Evolutionary conservation across 2,888 invertebrate species (phyloP).

Genomic region (Bellardia bayeri): DNA sequence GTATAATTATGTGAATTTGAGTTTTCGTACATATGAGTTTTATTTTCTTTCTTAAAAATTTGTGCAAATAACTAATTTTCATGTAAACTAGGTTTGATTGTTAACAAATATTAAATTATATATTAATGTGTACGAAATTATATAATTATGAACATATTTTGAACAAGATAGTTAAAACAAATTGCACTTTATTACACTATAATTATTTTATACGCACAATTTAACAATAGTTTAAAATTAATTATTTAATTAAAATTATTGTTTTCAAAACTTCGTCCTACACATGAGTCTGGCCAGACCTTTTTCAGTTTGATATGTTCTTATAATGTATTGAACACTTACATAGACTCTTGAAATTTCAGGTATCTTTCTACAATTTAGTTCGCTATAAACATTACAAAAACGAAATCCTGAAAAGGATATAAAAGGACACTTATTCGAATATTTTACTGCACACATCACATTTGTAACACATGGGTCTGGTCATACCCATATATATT

Average conservation of each 20-base stretch:
- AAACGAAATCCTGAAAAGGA: too few relatives aligned
- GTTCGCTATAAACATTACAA: too few relatives aligned
- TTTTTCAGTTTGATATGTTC: too few relatives aligned
- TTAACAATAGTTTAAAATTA: background rate
- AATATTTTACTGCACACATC: too few relatives aligned
- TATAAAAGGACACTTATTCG: too few relatives aligned
- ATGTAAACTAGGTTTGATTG: constrained; percentile 56
- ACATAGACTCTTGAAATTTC: too few relatives aligned
- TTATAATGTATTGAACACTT: too few relatives aligned
- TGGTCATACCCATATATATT: too few relatives aligned
- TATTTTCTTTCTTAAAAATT: constrained; percentile 1
- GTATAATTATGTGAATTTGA: constrained; percentile 36
- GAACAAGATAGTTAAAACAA: constrained; percentile 13
- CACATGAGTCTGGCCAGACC: too few relatives aligned
- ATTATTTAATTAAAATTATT: background rate
- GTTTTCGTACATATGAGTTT: background rate
- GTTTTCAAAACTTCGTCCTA: too few relatives aligned
- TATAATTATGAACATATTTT: constrained; percentile 27
- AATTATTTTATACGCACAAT: background rate
- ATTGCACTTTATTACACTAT: background rate
- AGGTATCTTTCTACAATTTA: too few relatives aligned
- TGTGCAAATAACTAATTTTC: background rate
- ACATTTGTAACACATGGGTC: too few relatives aligned
- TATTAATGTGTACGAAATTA: background rate
- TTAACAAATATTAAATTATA: background rate